A percentile compares a stretch with the other conserved stretches of the same genome.
Evolutionary conservation across 2,797 vertebrate species (phyloP).

Genomic region (Capromys pilorides): DNA sequence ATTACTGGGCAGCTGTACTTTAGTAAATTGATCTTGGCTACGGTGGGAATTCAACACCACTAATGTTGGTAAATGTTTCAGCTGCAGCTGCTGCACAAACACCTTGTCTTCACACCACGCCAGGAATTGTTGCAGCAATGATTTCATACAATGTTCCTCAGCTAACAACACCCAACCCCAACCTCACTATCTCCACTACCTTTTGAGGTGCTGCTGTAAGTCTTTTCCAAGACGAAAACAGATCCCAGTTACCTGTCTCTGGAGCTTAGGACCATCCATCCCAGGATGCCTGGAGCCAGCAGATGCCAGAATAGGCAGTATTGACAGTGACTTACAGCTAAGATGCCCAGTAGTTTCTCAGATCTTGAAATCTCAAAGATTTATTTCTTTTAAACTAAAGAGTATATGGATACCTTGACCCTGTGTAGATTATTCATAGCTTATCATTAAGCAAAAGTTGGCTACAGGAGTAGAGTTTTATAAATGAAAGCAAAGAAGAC

Average conservation of each 20-base stretch:
- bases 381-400: slow-evolving; percentile 52
- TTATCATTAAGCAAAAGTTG: slow-evolving; percentile 42
- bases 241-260: not conserved
- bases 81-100: not conserved
- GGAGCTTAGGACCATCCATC: not conserved
- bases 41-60: not conserved
- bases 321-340: not conserved
- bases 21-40: not conserved
- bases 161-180: not conserved
- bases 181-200: not conserved
- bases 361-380: not conserved
- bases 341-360: not conserved
- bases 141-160: not conserved
- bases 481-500: not conserved
- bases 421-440: slow-evolving; percentile 7
- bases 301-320: not conserved
- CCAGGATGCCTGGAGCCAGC: not conserved
- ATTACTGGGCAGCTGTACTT: not conserved
- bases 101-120: fast-evolving
- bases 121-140: not conserved
- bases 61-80: not conserved
- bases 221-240: not conserved
- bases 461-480: not conserved
- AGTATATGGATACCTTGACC: not conserved
- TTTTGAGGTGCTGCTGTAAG: not conserved